Percentiles rank a stretch among this genome's conserved stretches.
phyloP scores from a whole-genome alignment of 2,888 invertebrate genomes.

The Drosophila antonietae region DNA sequence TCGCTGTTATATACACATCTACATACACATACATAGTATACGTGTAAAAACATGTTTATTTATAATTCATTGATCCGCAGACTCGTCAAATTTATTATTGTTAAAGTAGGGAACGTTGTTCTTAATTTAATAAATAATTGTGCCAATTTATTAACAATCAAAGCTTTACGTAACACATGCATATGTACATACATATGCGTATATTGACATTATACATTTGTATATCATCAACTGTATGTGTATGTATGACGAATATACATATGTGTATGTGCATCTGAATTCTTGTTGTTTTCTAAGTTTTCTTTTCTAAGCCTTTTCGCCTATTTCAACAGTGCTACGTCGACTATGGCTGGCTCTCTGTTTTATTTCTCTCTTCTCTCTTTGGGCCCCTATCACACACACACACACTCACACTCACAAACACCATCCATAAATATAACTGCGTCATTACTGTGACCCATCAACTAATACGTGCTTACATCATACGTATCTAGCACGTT shows the following conservation, averaged over 20 bases:
- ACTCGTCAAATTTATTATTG: constrained; percentile 29
- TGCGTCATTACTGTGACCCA: constrained; percentile 49
- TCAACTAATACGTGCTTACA: constrained; percentile 6
- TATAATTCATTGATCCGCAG: constrained; percentile 43
- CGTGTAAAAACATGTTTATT: constrained; percentile 10
- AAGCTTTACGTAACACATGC: constrained; percentile 54
- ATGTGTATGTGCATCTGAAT: constrained; percentile 2
- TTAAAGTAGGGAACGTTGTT: constrained; percentile 30
- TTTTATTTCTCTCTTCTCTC: constrained; percentile 14
- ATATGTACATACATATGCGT: not conserved
- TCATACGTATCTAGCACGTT: not conserved
- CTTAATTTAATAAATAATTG: constrained; percentile 56
- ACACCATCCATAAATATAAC: constrained; percentile 23
- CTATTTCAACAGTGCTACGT: constrained; percentile 28
- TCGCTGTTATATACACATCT: constrained; percentile 11
- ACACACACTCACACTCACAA: not conserved
- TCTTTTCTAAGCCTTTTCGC: constrained; percentile 48
- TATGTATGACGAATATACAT: not conserved
- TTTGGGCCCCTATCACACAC: constrained; percentile 16
- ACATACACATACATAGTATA: not conserved
- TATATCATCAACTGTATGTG: constrained; percentile 7
- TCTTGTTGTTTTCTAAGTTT: constrained; percentile 44
- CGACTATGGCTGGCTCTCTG: constrained; percentile 27
- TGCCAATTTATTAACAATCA: constrained; percentile 56
- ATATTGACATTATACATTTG: not conserved